phyloP scores from a whole-genome alignment of 2,888 invertebrate genomes.

The Magallana nippona region DNA sequence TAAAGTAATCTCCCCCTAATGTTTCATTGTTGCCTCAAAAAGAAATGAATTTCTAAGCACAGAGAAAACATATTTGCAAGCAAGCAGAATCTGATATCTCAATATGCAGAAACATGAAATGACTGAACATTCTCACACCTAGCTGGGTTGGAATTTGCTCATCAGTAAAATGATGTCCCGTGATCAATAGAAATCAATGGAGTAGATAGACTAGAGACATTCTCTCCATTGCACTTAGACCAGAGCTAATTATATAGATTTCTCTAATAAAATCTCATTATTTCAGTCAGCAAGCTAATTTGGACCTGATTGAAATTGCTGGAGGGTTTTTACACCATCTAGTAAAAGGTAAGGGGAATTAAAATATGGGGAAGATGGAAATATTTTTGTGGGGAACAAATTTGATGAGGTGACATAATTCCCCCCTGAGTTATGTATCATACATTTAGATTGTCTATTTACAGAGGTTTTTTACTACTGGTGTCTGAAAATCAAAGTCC shows the following conservation, averaged over 20 bases:
- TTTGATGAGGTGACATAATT: constrained; percentile 7
- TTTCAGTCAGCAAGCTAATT: constrained; percentile 1
- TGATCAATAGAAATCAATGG: not conserved
- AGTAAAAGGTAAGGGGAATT: not conserved
- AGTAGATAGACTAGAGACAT: not conserved
- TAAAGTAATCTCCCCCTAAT: no score
- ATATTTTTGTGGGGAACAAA: not conserved
- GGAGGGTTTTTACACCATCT: constrained; percentile 21
- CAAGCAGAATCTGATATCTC: no score
- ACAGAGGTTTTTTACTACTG: not conserved
- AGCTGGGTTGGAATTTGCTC: not conserved
- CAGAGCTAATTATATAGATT: constrained; percentile 12
- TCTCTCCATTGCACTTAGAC: not conserved
- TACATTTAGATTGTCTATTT: not conserved
- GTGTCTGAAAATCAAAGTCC: not conserved
- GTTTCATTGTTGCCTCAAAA: no score
- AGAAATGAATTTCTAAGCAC: no score
- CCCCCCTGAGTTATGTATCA: not conserved
- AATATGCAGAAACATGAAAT: not conserved
- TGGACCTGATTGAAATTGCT: constrained; percentile 12
- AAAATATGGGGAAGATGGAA: not conserved
- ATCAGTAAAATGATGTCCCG: constrained; percentile 5
- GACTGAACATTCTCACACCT: constrained; percentile 2
- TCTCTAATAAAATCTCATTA: constrained; percentile 27
- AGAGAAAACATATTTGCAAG: no score